Percentiles rank a stretch among this genome's conserved stretches.
Conservation (phyloP, 2,113 vertebrate species). For the Pollimyrus isidori region DNA sequence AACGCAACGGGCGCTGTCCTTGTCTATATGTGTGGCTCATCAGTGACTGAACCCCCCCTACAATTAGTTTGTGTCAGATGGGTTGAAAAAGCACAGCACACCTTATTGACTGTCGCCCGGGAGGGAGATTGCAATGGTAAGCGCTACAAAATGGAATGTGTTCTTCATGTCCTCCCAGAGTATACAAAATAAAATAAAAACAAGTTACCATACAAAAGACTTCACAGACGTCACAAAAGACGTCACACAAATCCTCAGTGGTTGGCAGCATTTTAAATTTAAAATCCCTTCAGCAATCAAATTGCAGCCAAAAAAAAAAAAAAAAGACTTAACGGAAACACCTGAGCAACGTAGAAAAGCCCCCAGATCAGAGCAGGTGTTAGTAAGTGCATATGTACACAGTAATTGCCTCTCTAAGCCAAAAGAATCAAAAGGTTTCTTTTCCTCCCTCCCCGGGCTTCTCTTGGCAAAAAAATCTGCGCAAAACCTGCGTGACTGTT, state of each 20-base stretch:
- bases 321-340: background rate
- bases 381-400: conserved; percentile 43
- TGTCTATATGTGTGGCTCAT: background rate
- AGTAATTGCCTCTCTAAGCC: conserved; percentile 69
- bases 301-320: background rate
- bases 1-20: background rate
- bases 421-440: conserved; percentile 75
- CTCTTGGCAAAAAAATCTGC: background rate
- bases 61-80: background rate
- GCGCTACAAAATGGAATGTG: background rate
- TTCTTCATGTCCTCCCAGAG: background rate
- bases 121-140: background rate
- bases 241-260: background rate
- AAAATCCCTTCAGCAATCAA: background rate
- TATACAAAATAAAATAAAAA: background rate
- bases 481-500: background rate
- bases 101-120: background rate
- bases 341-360: background rate
- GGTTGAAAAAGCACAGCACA: background rate
- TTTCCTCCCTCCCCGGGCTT: background rate
- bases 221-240: background rate
- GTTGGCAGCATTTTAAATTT: background rate
- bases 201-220: background rate
- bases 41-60: background rate
- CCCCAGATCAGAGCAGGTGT: background rate